Conservation (phyloP, 2,888 invertebrate species). For the Silvanus unidentatus region DNA sequence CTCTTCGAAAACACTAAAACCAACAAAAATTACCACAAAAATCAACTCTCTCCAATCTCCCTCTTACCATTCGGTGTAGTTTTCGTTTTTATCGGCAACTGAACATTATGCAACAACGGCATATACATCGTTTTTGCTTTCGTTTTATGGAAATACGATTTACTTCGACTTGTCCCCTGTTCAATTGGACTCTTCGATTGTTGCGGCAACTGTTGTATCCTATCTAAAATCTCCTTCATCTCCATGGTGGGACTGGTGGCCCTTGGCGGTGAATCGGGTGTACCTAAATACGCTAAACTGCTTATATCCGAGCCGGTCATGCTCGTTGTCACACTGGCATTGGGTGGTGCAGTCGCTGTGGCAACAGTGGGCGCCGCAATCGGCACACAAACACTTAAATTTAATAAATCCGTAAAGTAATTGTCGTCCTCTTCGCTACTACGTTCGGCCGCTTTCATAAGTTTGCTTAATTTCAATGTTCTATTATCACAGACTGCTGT, state of each 20-base stretch:
- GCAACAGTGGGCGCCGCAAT: conserved; percentile 31
- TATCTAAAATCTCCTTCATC: conserved; percentile 65
- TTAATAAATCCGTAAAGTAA: conserved; percentile 42
- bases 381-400: conserved; percentile 37
- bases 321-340: conserved; percentile 41
- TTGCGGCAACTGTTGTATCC: conserved; percentile 63
- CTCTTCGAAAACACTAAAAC: conserved; percentile 41
- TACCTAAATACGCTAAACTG: conserved; percentile 61
- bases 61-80: conserved; percentile 28
- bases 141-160: conserved; percentile 48
- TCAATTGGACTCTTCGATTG: conserved; percentile 36
- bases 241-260: conserved; percentile 78
- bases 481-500: conserved; percentile 32
- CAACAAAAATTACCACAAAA: conserved; percentile 5
- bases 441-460: conserved; percentile 25
- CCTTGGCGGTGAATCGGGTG: conserved; percentile 69
- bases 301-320: conserved; percentile 59
- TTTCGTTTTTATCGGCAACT: conserved; percentile 19
- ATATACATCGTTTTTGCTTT: conserved; percentile 67
- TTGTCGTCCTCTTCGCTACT: conserved; percentile 39
- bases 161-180: conserved; percentile 26
- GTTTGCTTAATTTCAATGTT: conserved; percentile 18
- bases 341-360: conserved; percentile 32
- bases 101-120: conserved; percentile 45
- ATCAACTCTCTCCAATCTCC: conserved; percentile 13